Base-by-base conservation (phyloP, 35 echinoderm and acorn worm species). In the Ptychodera flava region DNA sequence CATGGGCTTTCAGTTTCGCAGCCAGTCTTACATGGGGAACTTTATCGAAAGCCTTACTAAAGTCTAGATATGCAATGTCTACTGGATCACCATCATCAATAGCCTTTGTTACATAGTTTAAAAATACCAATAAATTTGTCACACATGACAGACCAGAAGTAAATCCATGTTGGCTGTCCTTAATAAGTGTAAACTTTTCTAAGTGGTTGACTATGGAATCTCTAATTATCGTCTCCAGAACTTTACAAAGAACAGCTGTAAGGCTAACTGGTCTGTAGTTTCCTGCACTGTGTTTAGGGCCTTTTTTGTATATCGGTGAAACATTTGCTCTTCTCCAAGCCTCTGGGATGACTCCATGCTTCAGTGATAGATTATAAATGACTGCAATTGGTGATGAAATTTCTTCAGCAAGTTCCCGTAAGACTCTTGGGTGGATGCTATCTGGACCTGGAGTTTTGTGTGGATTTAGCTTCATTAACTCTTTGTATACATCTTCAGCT, bases 191-290 rank as follows among this genome's bases (percentile, higher is more conserved):
- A 33, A 87, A 33, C 34, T 33, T 52, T 22, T 88, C 90, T 1
- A 75, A 34, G 76, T 91, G 85, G 22, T 30, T 81, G 78, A 91
- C 85, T 35, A 87, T 87, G 78, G 85, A 27, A 34, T 86, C n/a
- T 33, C 76, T 33, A 0, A 91, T 78, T 33, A 91, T 87, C 53
- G 86, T 86, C 37, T 91, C 90, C 30, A 91, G 27, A 1, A 87
- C 30, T 34, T 91, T 91, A 33, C 90, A 87, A 31, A 85, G 78
- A 0, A 91, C 85, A 35, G 85, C 45, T 22, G 85, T 91, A 15
- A 91, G 79, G 16, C 84, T 86, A 28, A 91, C 53, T 87, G 85
- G 90, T 82, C 90, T 79, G 78, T 91, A 91, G 45, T 91, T 86
- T 32, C 31, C 37, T 15, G 85, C 22, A 30, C 31, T 2, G 79